Conservation (phyloP, 2,888 invertebrate genomes). For the Halocaridina rubra region DNA sequence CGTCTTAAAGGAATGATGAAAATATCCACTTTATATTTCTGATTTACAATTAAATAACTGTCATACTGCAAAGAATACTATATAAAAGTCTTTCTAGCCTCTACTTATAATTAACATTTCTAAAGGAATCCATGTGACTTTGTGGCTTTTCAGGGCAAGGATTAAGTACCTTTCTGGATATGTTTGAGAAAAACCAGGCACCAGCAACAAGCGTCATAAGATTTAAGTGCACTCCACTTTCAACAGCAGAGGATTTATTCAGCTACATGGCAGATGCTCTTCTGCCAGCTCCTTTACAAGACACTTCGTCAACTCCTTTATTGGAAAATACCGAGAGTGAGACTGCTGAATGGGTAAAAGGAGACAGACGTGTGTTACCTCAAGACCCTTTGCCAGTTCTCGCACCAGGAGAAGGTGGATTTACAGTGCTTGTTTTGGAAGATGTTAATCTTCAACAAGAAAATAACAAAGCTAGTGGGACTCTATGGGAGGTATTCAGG, state of each 20-base stretch:
- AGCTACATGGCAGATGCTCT: conserved; percentile 26
- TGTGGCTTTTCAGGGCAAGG: conserved; percentile 37
- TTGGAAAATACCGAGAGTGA: neutral
- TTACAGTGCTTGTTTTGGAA: conserved; percentile 35
- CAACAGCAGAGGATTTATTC: conserved; percentile 47
- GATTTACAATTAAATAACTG: no score
- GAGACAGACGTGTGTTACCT: neutral
- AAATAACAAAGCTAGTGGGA: neutral
- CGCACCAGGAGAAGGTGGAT: conserved; percentile 41
- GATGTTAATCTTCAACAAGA: conserved; percentile 37
- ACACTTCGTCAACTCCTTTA: neutral
- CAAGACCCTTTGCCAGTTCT: conserved; percentile 3
- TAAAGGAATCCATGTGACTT: no score
- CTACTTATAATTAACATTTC: no score
- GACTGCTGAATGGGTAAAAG: neutral
- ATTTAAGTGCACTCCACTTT: conserved; percentile 38
- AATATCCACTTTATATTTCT: no score
- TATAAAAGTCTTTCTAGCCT: no score
- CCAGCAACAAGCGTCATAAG: conserved; percentile 42
- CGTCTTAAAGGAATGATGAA: no score
- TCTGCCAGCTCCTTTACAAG: conserved; percentile 5
- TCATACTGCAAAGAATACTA: no score
- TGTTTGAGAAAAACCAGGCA: conserved; percentile 35
- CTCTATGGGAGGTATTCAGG: conserved; percentile 44
- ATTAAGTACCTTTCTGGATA: conserved; percentile 42